Conservation (phyloP, 2,797 vertebrate genomes). For the Myiotriccus ornatus region DNA sequence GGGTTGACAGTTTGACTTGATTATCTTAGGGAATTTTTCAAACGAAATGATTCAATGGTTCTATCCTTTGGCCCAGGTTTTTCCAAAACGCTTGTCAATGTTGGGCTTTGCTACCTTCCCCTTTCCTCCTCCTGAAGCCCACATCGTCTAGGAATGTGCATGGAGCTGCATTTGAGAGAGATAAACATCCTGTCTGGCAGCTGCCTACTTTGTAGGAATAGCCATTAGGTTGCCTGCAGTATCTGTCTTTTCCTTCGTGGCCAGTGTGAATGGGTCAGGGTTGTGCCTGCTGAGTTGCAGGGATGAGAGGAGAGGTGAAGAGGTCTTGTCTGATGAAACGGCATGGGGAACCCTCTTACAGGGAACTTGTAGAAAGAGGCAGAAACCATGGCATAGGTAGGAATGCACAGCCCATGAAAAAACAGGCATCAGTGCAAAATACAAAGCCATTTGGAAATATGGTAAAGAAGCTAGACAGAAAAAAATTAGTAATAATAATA, state of each 20-base stretch:
- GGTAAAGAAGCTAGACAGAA: neutral
- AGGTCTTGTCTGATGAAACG: neutral
- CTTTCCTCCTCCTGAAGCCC: neutral
- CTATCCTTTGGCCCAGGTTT: neutral
- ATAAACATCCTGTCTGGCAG: neutral
- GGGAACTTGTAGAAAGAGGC: neutral
- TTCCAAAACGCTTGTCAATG: neutral
- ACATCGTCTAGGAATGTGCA: neutral
- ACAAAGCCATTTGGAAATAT: neutral
- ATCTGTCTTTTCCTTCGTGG: neutral
- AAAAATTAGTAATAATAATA: neutral
- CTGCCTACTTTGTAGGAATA: neutral
- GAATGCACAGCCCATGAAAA: neutral
- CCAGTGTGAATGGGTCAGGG: neutral
- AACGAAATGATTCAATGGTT: neutral
- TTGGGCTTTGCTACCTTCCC: neutral
- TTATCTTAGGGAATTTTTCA: neutral
- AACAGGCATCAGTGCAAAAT: neutral
- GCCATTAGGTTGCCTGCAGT: neutral
- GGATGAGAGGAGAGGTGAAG: neutral
- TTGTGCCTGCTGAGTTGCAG: neutral
- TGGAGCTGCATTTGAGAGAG: neutral
- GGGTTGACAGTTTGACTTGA: neutral
- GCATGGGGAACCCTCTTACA: neutral
- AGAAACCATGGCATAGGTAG: neutral